Percentiles rank a stretch among this genome's conserved stretches.
phyloP scores from a whole-genome alignment of 2,888 invertebrate species.

The Helicoverpa assulta region DNA sequence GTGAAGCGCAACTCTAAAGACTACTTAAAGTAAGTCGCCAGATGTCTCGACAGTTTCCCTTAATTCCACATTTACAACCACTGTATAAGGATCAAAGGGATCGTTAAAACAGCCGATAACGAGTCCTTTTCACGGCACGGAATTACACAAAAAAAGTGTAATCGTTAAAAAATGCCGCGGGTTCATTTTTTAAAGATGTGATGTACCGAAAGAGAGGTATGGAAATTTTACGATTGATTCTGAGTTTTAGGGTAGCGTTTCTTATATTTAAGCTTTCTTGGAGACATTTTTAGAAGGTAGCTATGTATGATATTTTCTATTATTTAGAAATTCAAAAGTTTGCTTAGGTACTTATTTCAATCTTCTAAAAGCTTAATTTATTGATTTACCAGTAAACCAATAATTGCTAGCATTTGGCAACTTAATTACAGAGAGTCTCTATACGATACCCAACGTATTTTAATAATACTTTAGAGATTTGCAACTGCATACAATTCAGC shows the following conservation, averaged over 20 bases:
- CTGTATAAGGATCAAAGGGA: slow-evolving; percentile 79
- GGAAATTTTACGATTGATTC: slow-evolving; percentile 41
- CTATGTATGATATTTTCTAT: too few species aligned
- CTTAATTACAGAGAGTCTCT: too few species aligned
- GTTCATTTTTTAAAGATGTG: slow-evolving; percentile 48
- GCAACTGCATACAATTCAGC: too few species aligned
- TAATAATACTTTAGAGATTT: too few species aligned
- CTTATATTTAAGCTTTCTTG: neutral
- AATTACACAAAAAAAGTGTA: slow-evolving; percentile 51
- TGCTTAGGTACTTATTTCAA: too few species aligned
- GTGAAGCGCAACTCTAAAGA: slow-evolving; percentile 49
- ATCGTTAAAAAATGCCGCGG: slow-evolving; percentile 57
- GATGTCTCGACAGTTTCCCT: slow-evolving; percentile 60
- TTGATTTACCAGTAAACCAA: too few species aligned
- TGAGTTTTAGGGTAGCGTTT: slow-evolving; percentile 11
- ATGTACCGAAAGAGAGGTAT: slow-evolving; percentile 47
- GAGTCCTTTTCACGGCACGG: slow-evolving; percentile 49
- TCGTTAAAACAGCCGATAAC: slow-evolving; percentile 74
- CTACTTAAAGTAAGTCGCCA: slow-evolving; percentile 57
- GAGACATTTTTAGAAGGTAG: slow-evolving; percentile 1
- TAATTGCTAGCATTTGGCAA: too few species aligned
- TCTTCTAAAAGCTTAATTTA: too few species aligned
- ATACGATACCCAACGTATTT: too few species aligned
- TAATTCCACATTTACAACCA: slow-evolving; percentile 75
- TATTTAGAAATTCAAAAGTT: too few species aligned